Evolutionary conservation across 2,888 invertebrate genomes (phyloP).

Genomic region (Zelleria hepariella): DNA sequence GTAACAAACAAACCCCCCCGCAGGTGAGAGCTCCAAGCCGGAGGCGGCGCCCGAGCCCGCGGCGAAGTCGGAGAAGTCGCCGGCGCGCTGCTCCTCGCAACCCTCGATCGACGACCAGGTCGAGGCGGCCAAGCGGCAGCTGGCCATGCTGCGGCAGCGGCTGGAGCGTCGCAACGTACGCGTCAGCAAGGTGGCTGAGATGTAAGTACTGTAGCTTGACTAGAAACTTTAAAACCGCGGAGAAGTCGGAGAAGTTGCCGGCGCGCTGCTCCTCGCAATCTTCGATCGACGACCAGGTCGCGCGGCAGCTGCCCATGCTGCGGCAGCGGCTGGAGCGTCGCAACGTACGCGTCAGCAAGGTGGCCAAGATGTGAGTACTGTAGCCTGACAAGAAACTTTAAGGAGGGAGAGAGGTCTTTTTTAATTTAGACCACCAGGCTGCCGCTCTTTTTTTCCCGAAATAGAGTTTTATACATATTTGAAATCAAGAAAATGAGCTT

Average conservation of each 20-base stretch:
- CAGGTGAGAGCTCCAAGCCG: too few relatives aligned
- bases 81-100: too few relatives aligned
- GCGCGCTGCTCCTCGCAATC: too few relatives aligned
- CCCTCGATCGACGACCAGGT: constrained; percentile 65
- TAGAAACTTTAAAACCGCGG: too few relatives aligned
- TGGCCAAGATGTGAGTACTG: constrained; percentile 90
- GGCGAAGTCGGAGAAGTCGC: not conserved
- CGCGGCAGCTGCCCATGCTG: constrained; percentile 76
- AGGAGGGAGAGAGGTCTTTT: too few relatives aligned
- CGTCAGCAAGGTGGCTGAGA: constrained; percentile 94
- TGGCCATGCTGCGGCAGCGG: constrained; percentile 80
- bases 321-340: constrained; percentile 86
- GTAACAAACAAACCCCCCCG: too few relatives aligned
- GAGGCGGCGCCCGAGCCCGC: not conserved
- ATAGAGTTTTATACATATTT: too few relatives aligned
- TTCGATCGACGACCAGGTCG: constrained; percentile 68
- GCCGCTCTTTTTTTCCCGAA: too few relatives aligned
- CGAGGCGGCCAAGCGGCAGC: constrained; percentile 74
- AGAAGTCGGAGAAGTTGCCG: not conserved
- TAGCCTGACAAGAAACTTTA: too few relatives aligned
- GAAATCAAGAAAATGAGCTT: too few relatives aligned
- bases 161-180: constrained; percentile 90
- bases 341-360: constrained; percentile 93
- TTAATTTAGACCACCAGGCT: too few relatives aligned
- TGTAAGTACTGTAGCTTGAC: constrained; percentile 75